A percentile compares a stretch with the other conserved stretches of the same genome.
Evolutionary conservation across 1,140 invertebrate genomes (phyloP).

Genomic region (Sitophilus oryzae): DNA sequence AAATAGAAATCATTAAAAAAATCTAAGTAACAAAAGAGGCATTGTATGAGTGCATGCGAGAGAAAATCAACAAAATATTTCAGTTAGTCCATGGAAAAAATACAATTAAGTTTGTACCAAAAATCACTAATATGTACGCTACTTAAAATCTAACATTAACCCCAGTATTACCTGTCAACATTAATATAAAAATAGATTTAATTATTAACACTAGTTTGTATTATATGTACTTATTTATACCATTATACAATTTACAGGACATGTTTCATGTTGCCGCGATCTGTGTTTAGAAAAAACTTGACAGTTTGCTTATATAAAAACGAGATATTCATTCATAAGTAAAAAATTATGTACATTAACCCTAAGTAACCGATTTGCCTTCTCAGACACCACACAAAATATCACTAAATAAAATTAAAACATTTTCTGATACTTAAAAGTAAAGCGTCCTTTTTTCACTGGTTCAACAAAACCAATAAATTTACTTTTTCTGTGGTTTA

Average conservation of each 20-base stretch:
- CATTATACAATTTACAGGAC: conserved; percentile 1
- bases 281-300: background rate
- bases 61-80: conserved; percentile 20
- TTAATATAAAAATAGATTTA: conserved; percentile 36
- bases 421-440: background rate
- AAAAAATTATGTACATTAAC: conserved; percentile 10
- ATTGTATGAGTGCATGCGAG: conserved; percentile 26
- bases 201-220: conserved; percentile 25
- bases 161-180: conserved; percentile 27
- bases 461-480: background rate
- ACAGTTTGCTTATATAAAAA: background rate
- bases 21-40: conserved; percentile 28
- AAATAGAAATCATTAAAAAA: conserved; percentile 31
- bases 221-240: conserved; percentile 1
- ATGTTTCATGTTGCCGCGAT: conserved; percentile 1
- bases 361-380: background rate
- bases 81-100: conserved; percentile 13
- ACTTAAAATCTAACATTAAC: conserved; percentile 21
- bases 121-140: conserved; percentile 24
- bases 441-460: background rate
- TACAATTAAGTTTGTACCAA: conserved; percentile 28
- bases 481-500: background rate
- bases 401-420: conserved; percentile 19
- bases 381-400: conserved; percentile 19
- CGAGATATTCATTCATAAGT: background rate